Base-by-base conservation (phyloP, 1,140 invertebrate genomes). In the Drosophila navojoa region DNA sequence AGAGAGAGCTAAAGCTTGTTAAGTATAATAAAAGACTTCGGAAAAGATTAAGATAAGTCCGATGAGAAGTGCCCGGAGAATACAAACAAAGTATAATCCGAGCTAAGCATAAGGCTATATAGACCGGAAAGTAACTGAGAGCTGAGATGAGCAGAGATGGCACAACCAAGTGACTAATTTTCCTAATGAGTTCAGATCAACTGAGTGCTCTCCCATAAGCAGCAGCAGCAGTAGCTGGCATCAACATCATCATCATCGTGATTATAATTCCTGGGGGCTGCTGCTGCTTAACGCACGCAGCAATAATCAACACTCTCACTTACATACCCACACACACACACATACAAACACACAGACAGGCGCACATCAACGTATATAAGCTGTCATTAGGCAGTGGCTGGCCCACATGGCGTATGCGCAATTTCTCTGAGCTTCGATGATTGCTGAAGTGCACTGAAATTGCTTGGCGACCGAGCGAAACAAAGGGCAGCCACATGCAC, bases 401-500 rank as follows among this genome's bases (percentile, higher is more conserved):
- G 45, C 4, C 35, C 61, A 68, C 63, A 49, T 4, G 32, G 52
- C 64, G 63, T 67, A 61, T 68, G 44, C 60, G 69, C 64, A 57
- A 44, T 80, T 64, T 29, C 58, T 35, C 3, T 7, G 9, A 3
- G 40, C 45, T 27, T 49, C 58, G 63, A 53, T 62, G 54, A 77
- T 73, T 77, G 59, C 45, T 75, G 61, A 55, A 80, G 78, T 69
- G 76, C 60, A 70, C 42, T 35, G 38, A 61, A 50, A 57, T 64
- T 71, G 68, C 52, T 57, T 59, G 59, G 59, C 42, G 47, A 13
- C 68, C 35, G 4, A 1, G 40, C 40, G 58, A 53, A 63, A 57
- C 60, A 44, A 55, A 61, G 16, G 55, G 50, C 57, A 54, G 50
- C 45, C 27, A 29, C 54, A 60, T 58, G 68, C 67, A 59, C 66